Percentiles rank a stretch among this genome's conserved stretches.
Evolutionary conservation across 2,113 vertebrate species (phyloP).

Genomic region (Muntiacus reevesi): DNA sequence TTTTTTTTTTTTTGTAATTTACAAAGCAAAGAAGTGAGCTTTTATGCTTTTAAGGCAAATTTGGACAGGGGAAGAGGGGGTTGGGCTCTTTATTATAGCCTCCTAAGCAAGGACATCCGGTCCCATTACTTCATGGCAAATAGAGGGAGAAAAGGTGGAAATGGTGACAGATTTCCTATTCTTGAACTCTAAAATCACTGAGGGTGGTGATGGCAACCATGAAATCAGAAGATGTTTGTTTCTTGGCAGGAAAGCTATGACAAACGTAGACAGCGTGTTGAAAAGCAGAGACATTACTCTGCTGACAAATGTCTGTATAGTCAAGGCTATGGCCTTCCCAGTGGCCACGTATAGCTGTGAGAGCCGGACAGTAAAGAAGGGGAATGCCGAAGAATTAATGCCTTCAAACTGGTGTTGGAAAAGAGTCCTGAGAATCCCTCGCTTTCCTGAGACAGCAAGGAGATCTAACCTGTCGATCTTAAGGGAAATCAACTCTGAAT

Average conservation of each 20-base stretch:
- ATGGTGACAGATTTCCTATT: not conserved
- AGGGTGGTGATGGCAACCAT: not conserved
- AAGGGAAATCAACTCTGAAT: not conserved
- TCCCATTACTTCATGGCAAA: not conserved
- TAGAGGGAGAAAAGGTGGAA: not conserved
- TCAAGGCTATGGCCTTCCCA: not conserved
- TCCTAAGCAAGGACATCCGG: not conserved
- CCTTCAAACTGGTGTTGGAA: not conserved
- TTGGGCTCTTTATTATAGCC: not conserved
- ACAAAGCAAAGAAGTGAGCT: not conserved
- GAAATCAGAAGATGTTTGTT: not conserved
- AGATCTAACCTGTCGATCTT: not conserved
- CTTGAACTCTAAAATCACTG: not conserved
- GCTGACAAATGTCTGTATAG: not conserved
- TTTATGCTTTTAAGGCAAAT: not conserved
- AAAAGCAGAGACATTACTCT: not conserved
- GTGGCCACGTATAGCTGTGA: not conserved
- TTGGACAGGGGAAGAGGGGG: not conserved
- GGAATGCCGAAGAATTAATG: not conserved
- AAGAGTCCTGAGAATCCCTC: not conserved
- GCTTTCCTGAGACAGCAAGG: not conserved
- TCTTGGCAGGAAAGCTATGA: not conserved
- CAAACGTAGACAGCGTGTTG: not conserved
- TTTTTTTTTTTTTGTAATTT: not conserved
- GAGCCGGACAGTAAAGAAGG: not conserved